A percentile compares a stretch with the other conserved stretches of the same genome.
phyloP scores from a whole-genome alignment of 2,888 invertebrate species.

The Tachina grossa region DNA sequence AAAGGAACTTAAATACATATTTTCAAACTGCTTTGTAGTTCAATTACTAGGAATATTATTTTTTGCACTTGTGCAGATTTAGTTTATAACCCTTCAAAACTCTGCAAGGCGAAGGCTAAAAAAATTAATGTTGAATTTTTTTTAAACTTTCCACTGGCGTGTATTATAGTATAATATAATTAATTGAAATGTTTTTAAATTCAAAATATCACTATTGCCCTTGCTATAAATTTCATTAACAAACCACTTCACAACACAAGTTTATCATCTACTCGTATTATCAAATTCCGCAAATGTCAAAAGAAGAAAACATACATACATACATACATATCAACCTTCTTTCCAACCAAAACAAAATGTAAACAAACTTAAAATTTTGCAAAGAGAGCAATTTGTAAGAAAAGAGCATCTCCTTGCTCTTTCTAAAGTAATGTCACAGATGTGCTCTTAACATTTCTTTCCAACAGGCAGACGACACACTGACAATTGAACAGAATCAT shows the following conservation, averaged over 20 bases:
- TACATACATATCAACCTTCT: constrained; percentile 22
- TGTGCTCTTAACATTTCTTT: constrained; percentile 42
- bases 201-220: too few species aligned
- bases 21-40: too few species aligned
- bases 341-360: constrained; percentile 24
- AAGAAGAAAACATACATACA: too few species aligned
- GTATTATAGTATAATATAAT: too few species aligned
- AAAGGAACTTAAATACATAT: too few species aligned
- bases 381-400: constrained; percentile 28
- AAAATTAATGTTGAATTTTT: too few species aligned
- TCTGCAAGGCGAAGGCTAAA: too few species aligned
- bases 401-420: neutral
- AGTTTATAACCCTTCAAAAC: too few species aligned
- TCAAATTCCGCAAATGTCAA: constrained; percentile 21
- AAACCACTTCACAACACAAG: neutral
- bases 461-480: constrained; percentile 49
- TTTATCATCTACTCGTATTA: neutral
- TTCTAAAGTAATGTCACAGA: neutral
- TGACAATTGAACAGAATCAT: constrained; percentile 67
- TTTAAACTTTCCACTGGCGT: too few species aligned
- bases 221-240: constrained; percentile 18
- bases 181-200: too few species aligned
- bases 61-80: too few species aligned
- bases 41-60: too few species aligned
- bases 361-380: constrained; percentile 39